These are phyloP conservation scores for Spizaetus ornatus DNA, from an alignment of 2,113 vertebrate genomes.

Conservation along the genomic window DNA sequence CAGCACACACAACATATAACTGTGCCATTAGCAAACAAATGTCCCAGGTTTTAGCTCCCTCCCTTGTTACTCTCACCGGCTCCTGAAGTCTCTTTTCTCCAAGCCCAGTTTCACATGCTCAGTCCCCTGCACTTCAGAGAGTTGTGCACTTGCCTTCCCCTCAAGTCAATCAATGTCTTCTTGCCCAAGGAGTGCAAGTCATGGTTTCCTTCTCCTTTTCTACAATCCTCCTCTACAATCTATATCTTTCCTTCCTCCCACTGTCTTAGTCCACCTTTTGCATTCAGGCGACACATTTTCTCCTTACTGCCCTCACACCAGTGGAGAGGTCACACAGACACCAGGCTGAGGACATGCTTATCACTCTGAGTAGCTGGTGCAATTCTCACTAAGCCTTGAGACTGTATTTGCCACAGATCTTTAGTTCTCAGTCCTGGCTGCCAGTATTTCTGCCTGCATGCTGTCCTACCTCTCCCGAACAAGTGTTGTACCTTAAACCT, in stretches of 20 bases:
- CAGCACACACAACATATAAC: background rate
- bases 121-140: fast-evolving
- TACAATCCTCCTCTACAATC: background rate
- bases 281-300: background rate
- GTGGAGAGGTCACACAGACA: background rate
- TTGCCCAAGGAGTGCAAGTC: background rate
- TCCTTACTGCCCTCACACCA: background rate
- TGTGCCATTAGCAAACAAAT: background rate
- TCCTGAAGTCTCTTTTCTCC: background rate
- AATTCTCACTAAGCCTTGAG: background rate
- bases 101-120: background rate
- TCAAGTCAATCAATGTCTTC: background rate
- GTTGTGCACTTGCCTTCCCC: background rate
- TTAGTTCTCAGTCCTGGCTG: background rate
- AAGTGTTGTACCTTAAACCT: background rate
- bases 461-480: background rate
- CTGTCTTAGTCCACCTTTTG: background rate
- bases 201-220: background rate
- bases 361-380: background rate
- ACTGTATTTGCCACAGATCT: background rate
- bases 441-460: background rate
- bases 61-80: background rate
- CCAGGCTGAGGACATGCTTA: background rate
- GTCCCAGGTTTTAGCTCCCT: background rate
- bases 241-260: background rate